These are phyloP conservation scores for Cistogaster globosa DNA, from an alignment of 2,888 invertebrate species.

Conservation along the genomic window DNA sequence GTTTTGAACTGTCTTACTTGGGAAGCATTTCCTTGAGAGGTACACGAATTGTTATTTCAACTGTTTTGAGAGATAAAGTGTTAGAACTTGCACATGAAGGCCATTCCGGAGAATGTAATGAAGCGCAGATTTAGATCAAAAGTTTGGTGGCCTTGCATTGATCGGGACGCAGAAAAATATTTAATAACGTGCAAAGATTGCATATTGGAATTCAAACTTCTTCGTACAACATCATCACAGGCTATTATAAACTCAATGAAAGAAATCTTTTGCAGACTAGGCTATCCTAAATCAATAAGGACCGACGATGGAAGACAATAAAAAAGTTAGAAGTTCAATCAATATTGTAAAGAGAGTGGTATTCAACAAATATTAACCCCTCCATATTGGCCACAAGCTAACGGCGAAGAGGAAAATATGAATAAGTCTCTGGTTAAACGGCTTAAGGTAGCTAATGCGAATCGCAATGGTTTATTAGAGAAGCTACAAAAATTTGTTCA, in stretches of 20 bases:
- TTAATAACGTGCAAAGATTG: too few species aligned
- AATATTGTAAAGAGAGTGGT: constrained; percentile 58
- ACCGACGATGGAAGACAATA: constrained; percentile 70
- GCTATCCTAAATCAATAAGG: constrained; percentile 61
- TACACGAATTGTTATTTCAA: constrained; percentile 49
- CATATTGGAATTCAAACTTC: constrained; percentile 52
- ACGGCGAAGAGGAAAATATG: too few species aligned
- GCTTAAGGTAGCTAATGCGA: too few species aligned
- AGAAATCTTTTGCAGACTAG: constrained; percentile 70
- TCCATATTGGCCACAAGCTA: too few species aligned
- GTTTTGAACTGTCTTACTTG: constrained; percentile 62
- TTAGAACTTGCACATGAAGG: constrained; percentile 49
- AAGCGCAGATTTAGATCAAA: too few species aligned
- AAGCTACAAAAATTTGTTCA: too few species aligned
- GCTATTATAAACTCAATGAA: constrained; percentile 62
- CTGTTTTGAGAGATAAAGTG: constrained; percentile 48
- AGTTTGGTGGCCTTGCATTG: too few species aligned
- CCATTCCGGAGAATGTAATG: too few species aligned
- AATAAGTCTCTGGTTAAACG: too few species aligned
- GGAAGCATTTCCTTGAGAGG: constrained; percentile 63
- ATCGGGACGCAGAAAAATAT: too few species aligned
- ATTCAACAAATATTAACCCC: too few species aligned
- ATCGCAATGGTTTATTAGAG: too few species aligned
- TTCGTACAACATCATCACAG: constrained; percentile 55
- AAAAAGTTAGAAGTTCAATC: constrained; percentile 58